phyloP scores from a whole-genome alignment of 2,888 invertebrate species.

The Drosophila lacicola region DNA sequence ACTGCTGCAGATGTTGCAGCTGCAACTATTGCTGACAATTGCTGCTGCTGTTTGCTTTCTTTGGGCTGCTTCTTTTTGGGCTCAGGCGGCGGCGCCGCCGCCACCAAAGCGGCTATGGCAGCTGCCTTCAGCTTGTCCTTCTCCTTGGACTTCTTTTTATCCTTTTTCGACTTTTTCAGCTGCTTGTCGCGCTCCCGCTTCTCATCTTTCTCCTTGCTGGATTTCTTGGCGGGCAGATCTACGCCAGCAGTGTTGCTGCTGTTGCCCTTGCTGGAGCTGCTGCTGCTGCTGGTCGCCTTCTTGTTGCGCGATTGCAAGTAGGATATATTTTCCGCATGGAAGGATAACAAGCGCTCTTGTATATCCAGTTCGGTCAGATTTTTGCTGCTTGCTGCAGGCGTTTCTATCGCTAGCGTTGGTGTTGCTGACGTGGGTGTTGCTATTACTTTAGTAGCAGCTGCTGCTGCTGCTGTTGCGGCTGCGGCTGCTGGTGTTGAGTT shows the following conservation, averaged over 20 bases:
- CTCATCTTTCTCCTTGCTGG: conserved; percentile 58
- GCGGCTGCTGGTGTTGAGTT: neutral
- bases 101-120: conserved; percentile 14
- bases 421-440: conserved; percentile 10
- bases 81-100: conserved; percentile 14
- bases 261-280: conserved; percentile 38
- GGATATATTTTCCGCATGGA: conserved; percentile 88
- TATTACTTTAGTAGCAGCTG: conserved; percentile 6
- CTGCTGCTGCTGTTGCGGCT: neutral
- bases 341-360: conserved; percentile 88
- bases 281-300: conserved; percentile 78
- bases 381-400: conserved; percentile 49
- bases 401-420: neutral
- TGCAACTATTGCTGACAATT: conserved; percentile 14
- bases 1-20: conserved; percentile 10
- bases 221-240: conserved; percentile 37
- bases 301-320: conserved; percentile 88
- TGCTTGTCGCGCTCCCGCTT: conserved; percentile 65
- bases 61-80: conserved; percentile 50
- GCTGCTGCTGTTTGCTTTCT: conserved; percentile 28
- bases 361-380: conserved; percentile 87
- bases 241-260: conserved; percentile 8
- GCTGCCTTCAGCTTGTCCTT: conserved; percentile 60
- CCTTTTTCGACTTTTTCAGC: conserved; percentile 65
- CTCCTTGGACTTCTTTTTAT: conserved; percentile 69